Percentiles rank a stretch among this genome's conserved stretches.
These are phyloP conservation scores for Kryptopterus vitreolus DNA, from an alignment of 2,797 vertebrate genomes.

Conservation along the genomic window DNA sequence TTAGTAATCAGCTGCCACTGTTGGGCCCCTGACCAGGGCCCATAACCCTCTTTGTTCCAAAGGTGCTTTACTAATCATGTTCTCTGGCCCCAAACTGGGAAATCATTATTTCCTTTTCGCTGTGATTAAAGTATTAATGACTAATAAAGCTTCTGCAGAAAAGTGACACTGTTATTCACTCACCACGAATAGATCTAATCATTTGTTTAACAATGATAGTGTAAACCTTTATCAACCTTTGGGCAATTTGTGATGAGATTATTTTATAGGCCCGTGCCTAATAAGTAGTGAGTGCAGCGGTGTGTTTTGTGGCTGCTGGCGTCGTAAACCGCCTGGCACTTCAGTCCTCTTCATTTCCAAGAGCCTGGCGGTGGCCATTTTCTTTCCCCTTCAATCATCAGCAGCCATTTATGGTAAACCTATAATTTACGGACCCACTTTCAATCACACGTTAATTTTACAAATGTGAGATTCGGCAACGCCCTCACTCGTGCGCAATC, in stretches of 20 bases:
- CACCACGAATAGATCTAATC: background rate
- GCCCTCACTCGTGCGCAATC: background rate
- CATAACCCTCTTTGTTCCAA: no score
- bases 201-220: background rate
- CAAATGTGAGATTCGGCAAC: conserved; percentile 22
- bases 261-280: conserved; percentile 11
- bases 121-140: no score
- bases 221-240: background rate
- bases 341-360: conserved; percentile 5
- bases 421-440: conserved; percentile 29
- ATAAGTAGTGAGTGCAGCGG: background rate
- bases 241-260: background rate
- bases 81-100: no score
- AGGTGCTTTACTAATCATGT: no score
- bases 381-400: conserved; percentile 30
- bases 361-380: conserved; percentile 21
- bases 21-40: no score
- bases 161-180: background rate
- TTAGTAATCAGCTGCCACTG: no score
- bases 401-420: background rate
- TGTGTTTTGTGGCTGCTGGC: conserved; percentile 13
- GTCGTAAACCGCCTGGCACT: conserved; percentile 12
- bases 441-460: conserved; percentile 39
- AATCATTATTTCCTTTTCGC: no score
- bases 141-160: no score